Evolutionary conservation across 2,797 vertebrate species (phyloP).

Genomic region (Toxotes lorentzi): DNA sequence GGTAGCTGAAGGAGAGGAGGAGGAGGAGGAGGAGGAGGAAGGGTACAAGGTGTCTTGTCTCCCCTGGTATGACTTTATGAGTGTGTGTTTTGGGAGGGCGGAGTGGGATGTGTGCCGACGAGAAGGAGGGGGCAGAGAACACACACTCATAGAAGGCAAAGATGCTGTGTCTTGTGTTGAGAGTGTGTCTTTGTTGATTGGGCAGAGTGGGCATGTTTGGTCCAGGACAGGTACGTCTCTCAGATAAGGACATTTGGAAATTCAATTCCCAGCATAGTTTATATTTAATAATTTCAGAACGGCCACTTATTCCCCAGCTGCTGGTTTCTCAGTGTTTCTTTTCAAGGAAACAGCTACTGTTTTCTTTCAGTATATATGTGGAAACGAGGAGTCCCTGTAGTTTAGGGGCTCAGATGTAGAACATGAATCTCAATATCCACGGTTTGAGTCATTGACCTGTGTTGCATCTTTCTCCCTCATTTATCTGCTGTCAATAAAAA

Average conservation of each 20-base stretch:
- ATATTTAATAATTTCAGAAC: too few relatives aligned
- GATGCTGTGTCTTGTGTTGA: constrained; percentile 6
- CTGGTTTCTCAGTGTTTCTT: too few relatives aligned
- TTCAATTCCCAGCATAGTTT: too few relatives aligned
- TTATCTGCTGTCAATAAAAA: too few relatives aligned
- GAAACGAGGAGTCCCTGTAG: too few relatives aligned
- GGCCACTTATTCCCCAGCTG: too few relatives aligned
- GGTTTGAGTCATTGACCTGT: neutral
- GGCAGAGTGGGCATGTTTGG: neutral
- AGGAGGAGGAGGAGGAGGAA: constrained; percentile 19
- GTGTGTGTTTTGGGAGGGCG: constrained; percentile 8
- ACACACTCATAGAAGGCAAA: constrained; percentile 3
- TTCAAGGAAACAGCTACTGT: too few relatives aligned
- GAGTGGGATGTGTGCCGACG: constrained; percentile 5
- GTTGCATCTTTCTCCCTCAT: neutral
- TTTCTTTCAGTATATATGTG: too few relatives aligned
- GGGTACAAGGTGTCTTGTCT: constrained; percentile 22
- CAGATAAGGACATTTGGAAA: too few relatives aligned
- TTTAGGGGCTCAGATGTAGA: too few relatives aligned
- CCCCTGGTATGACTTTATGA: constrained; percentile 4
- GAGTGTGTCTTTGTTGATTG: neutral
- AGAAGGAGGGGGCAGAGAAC: neutral
- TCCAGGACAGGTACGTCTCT: neutral
- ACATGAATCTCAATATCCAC: neutral
- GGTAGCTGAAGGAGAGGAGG: constrained; percentile 39